These are phyloP conservation scores for Acronicta leporina DNA, from an alignment of 2,888 invertebrate species.

Conservation along the genomic window DNA sequence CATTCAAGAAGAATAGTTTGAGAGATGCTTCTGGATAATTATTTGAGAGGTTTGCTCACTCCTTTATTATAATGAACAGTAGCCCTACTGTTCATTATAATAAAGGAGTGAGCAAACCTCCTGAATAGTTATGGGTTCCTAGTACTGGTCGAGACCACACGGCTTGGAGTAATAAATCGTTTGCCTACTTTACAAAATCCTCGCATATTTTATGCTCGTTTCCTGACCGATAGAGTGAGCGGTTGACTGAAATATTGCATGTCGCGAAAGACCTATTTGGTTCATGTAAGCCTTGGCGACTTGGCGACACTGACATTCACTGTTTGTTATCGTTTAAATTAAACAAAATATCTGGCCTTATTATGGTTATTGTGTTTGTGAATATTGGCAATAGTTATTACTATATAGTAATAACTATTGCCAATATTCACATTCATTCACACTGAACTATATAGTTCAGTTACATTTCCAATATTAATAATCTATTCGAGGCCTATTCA, in stretches of 20 bases:
- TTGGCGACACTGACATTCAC: constrained; percentile 45
- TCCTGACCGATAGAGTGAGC: constrained; percentile 39
- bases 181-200: constrained; percentile 39
- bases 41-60: too few species aligned
- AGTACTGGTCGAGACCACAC: constrained; percentile 27
- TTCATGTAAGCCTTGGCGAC: constrained; percentile 48
- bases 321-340: constrained; percentile 40
- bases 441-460: too few species aligned
- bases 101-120: constrained; percentile 5
- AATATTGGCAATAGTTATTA: constrained; percentile 1
- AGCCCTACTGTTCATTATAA: background rate
- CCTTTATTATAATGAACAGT: too few species aligned
- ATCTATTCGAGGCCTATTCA: background rate
- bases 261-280: constrained; percentile 37
- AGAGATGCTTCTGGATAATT: too few species aligned
- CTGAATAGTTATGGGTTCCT: constrained; percentile 31
- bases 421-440: too few species aligned
- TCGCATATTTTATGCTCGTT: constrained; percentile 36
- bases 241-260: constrained; percentile 40
- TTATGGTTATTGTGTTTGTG: constrained; percentile 18
- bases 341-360: constrained; percentile 46
- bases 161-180: constrained; percentile 33
- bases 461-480: background rate
- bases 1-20: too few species aligned
- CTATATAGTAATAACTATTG: background rate